Evolutionary conservation across 2,888 invertebrate species (phyloP).

Genomic region (Agelastica alni): DNA sequence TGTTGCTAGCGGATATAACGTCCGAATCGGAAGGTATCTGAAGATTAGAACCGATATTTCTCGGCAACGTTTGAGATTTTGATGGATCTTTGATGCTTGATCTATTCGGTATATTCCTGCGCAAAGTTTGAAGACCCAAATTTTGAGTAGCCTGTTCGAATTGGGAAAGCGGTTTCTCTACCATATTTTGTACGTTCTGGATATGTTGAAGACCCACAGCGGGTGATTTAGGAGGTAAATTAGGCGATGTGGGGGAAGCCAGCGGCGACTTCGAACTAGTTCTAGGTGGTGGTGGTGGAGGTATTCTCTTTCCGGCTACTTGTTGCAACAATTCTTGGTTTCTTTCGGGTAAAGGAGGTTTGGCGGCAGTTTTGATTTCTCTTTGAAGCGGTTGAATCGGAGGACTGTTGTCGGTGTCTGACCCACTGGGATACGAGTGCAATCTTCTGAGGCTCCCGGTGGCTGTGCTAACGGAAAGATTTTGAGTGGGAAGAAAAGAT

Average conservation of each 20-base stretch:
- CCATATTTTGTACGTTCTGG: slow-evolving; percentile 55
- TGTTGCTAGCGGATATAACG: slow-evolving; percentile 64
- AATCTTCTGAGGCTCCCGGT: slow-evolving; percentile 71
- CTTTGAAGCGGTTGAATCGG: slow-evolving; percentile 67
- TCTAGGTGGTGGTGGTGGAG: slow-evolving; percentile 91
- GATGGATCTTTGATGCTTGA: slow-evolving; percentile 52
- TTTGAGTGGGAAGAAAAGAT: slow-evolving; percentile 52
- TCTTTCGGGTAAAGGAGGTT: slow-evolving; percentile 83
- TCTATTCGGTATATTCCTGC: slow-evolving; percentile 51
- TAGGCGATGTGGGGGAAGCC: slow-evolving; percentile 80
- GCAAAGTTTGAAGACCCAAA: slow-evolving; percentile 55
- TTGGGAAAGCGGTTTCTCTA: slow-evolving; percentile 52
- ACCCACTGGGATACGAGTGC: slow-evolving; percentile 85
- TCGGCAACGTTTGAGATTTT: slow-evolving; percentile 55
- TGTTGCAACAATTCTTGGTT: slow-evolving; percentile 77
- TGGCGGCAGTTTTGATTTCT: slow-evolving; percentile 60
- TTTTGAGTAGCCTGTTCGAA: slow-evolving; percentile 56
- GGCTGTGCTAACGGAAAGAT: slow-evolving; percentile 54
- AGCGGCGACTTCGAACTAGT: slow-evolving; percentile 87
- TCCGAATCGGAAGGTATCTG: slow-evolving; percentile 45
- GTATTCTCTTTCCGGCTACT: slow-evolving; percentile 69
- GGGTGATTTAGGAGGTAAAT: slow-evolving; percentile 65
- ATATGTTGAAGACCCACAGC: slow-evolving; percentile 55
- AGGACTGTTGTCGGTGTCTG: slow-evolving; percentile 78
- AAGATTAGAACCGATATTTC: slow-evolving; percentile 55